Evolutionary conservation across 2,797 vertebrate species (phyloP).

Genomic region (Linurgus olivaceus): DNA sequence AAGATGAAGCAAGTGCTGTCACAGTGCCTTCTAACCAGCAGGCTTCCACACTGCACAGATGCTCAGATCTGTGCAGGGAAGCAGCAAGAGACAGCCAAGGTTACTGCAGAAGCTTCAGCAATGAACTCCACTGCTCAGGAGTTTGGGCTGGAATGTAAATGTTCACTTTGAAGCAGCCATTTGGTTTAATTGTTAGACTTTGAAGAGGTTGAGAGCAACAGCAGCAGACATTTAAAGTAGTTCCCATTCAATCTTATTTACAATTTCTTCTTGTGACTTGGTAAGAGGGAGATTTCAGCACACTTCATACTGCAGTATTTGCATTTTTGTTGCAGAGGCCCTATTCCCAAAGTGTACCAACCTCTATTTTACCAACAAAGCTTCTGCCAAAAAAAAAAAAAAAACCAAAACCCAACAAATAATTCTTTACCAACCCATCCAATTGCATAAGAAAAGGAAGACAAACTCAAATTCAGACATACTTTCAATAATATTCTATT

Average conservation of each 20-base stretch:
- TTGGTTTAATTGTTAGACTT: neutral
- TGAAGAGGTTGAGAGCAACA: neutral
- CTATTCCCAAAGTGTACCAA: neutral
- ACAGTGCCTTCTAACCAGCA: neutral
- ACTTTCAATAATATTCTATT: neutral
- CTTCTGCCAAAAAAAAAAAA: neutral
- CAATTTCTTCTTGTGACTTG: constrained; percentile 6
- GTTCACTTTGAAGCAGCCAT: neutral
- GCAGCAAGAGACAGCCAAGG: constrained; percentile 2
- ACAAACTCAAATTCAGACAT: neutral
- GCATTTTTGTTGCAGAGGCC: constrained; percentile 20
- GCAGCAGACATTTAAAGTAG: neutral
- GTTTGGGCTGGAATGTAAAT: neutral
- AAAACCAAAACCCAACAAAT: neutral
- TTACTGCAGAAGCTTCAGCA: constrained; percentile 11
- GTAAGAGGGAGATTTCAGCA: neutral
- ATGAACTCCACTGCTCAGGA: neutral
- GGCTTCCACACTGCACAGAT: neutral
- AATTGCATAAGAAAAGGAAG: neutral
- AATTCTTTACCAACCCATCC: neutral
- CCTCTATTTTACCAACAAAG: neutral
- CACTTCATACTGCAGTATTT: constrained; percentile 8
- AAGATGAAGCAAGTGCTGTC: neutral
- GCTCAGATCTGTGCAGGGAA: neutral
- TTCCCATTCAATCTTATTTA: constrained; percentile 9